Percentiles rank a stretch among this genome's conserved stretches.
Evolutionary conservation across 2,888 invertebrate species (phyloP).

Genomic region (Ecdyonurus torrentis): DNA sequence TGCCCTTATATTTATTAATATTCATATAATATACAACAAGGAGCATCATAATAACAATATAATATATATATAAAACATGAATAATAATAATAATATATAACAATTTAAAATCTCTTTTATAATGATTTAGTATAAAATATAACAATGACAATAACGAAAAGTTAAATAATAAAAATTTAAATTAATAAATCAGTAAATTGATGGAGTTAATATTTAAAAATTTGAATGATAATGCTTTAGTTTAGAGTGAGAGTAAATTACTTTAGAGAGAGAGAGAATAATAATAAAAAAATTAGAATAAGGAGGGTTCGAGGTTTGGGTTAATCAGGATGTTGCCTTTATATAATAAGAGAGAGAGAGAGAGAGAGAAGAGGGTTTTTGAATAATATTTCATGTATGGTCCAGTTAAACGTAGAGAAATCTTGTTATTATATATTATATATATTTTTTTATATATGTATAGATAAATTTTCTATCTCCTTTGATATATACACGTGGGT

Average conservation of each 20-base stretch:
- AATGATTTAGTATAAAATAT: too few relatives aligned
- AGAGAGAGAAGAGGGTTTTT: not conserved
- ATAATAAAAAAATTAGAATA: too few relatives aligned
- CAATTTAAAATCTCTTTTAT: too few relatives aligned
- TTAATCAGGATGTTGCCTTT: not conserved
- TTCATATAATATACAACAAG: too few relatives aligned
- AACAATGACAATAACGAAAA: too few relatives aligned
- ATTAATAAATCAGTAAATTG: not conserved
- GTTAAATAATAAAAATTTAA: too few relatives aligned
- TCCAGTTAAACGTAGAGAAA: not conserved
- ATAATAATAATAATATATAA: too few relatives aligned
- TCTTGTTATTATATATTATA: too few relatives aligned
- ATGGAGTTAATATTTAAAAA: not conserved
- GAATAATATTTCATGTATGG: not conserved
- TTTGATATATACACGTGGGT: not conserved
- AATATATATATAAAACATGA: too few relatives aligned
- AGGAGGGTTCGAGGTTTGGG: not conserved
- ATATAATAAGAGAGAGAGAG: not conserved
- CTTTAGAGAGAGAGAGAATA: not conserved
- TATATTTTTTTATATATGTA: too few relatives aligned
- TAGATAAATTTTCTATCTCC: not conserved
- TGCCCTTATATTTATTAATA: too few relatives aligned
- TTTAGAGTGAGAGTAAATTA: not conserved
- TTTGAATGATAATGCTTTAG: not conserved
- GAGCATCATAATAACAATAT: too few relatives aligned